Conservation (phyloP, 2,797 vertebrate species). For the Odontamblyopus lacepedii region DNA sequence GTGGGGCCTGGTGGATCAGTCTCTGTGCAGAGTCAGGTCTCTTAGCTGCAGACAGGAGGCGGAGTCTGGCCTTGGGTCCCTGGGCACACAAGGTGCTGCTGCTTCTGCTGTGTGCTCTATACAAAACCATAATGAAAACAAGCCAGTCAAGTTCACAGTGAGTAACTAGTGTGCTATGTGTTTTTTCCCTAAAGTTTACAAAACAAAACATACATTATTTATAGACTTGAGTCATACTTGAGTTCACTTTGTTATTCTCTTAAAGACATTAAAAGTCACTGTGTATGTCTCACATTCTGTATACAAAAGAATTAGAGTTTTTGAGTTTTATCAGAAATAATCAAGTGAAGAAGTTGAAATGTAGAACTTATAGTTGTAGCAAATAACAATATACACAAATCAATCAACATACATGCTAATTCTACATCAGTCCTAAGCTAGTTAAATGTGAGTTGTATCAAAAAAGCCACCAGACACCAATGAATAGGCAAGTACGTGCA, state of each 20-base stretch:
- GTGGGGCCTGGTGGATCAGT: slow-evolving; percentile 31
- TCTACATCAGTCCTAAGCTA: neutral
- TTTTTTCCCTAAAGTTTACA: too few species aligned
- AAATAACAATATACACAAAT: neutral
- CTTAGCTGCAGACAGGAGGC: slow-evolving; percentile 60
- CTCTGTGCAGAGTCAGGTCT: slow-evolving; percentile 47
- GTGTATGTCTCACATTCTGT: neutral
- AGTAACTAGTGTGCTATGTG: too few species aligned
- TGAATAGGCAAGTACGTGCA: too few species aligned
- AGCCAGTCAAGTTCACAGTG: neutral
- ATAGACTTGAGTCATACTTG: neutral
- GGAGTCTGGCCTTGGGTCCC: slow-evolving; percentile 88
- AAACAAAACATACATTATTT: neutral
- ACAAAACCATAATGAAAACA: neutral
- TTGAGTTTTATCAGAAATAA: neutral
- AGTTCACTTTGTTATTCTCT: neutral
- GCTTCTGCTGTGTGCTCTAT: slow-evolving; percentile 5
- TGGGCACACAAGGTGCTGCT: slow-evolving; percentile 88
- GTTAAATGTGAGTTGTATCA: too few species aligned
- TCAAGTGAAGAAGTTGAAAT: neutral
- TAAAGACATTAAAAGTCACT: neutral
- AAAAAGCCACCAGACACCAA: too few species aligned
- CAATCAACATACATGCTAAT: neutral
- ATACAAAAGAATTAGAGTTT: too few species aligned
- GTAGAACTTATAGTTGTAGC: too few species aligned